These are phyloP conservation scores for Cygnus olor DNA, from an alignment of 2,797 vertebrate genomes.

Conservation along the genomic window DNA sequence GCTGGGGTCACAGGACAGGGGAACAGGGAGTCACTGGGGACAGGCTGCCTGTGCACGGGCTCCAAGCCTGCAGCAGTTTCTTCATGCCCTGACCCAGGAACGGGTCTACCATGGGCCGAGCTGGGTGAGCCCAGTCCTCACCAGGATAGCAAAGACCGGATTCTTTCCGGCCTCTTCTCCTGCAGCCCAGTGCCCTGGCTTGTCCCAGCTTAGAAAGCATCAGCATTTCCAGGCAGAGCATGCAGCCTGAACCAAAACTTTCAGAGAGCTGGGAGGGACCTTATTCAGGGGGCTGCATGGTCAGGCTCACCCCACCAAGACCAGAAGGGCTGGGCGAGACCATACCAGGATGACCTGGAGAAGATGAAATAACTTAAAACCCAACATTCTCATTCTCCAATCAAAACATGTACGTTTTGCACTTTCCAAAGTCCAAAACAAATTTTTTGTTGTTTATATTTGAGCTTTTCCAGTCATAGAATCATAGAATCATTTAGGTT, in stretches of 20 bases:
- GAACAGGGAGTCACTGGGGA: not conserved
- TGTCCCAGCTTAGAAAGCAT: accelerated
- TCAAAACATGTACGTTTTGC: not conserved
- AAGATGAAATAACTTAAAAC: not conserved
- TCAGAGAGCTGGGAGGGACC: too few species aligned
- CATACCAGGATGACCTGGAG: not conserved
- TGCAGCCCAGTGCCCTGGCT: not conserved
- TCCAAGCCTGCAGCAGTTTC: not conserved
- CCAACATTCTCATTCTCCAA: not conserved
- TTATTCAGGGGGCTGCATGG: not conserved
- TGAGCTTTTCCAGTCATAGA: not conserved
- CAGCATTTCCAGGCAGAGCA: not conserved
- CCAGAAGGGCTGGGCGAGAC: not conserved
- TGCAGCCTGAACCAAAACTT: not conserved
- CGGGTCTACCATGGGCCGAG: not conserved
- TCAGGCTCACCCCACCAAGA: not conserved
- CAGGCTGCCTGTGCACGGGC: not conserved
- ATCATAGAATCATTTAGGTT: too few species aligned
- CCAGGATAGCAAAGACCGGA: too few species aligned
- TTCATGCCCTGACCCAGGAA: too few species aligned
- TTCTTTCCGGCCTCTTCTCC: not conserved
- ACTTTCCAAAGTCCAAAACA: not conserved
- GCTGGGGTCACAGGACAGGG: too few species aligned
- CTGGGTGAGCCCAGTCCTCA: not conserved
- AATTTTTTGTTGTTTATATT: not conserved